Evolutionary conservation across 2,888 invertebrate genomes (phyloP), one percentile per base, ranked within the genome.

Genomic region (Augiades crinisus): DNA sequence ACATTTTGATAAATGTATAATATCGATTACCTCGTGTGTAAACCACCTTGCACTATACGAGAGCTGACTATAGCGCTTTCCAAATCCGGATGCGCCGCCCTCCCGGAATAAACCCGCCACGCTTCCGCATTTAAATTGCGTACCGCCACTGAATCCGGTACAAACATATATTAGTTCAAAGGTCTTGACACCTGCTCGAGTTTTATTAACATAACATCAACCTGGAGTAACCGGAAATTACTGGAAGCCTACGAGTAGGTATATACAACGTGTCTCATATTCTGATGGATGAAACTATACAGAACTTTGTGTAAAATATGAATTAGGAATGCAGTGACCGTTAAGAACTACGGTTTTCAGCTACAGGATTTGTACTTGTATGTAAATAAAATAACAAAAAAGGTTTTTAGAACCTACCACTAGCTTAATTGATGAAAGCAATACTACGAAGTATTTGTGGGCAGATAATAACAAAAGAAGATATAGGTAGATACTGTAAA

Each of bases 61-160:
- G 13, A 21, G 7, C 37, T 47, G 47, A 13, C 27, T 37, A 30
- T 16, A 30, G 43, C 30, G 34, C 44, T 36, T 19, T 50, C 37
- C 50, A 36, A 58, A 58, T 51, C 61, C 68, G 70, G 68, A 63
- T 62, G 60, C 59, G 57, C 59, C 62, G 58, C 62, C 64, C 59
- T 64, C 53, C 63, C 63, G 63, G 71, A 66, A 68, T 67, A 69
- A 67, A 64, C 66, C 70, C 64, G 62, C 69, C 64, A 65, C 68
- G 69, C 69, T 76, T 75, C 77, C 78, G 73, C 61, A 72, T 77
- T 78, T 74, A 80, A 81, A 81, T 80, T 78, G 74, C 65, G 64
- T 69, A 67, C 67, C 68, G 24, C 50, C 43, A 16, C 36, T 37
- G 44, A 47, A 53, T 55, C 47, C 54, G 47, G 46, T 54, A 49